Evolutionary conservation across 30 jellyfish, hydroid and myxozoan species (phyloP), one percentile per base, ranked within the genome.

Genomic region (Hydractinia symbiolongicarpus): DNA sequence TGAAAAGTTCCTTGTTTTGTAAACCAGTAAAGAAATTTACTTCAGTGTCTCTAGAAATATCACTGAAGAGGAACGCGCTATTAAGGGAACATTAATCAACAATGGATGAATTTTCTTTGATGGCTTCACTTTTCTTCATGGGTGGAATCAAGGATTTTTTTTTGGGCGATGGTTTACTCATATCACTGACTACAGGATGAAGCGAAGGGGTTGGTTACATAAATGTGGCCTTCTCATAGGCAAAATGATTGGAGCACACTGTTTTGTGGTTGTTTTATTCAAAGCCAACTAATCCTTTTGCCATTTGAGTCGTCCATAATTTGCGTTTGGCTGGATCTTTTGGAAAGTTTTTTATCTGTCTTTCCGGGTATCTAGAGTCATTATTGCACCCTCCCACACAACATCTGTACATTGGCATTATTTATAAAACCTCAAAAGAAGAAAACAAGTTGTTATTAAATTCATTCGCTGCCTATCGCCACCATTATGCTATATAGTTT

Each of bases 31-130:
- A 78, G 6, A 78, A 78, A 44, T 72, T 17, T 49, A 78, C 83
- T 13, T 78, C 86, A 78, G 56, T 61, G 52, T 56, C 83, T 40
- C 62, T 82, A 44, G 86, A 55, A 44, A 78, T 44, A 10, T 78
- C n/a, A n/a, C 40, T 78, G 20, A 82, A 78, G 61, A 78, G 15
- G 83, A 55, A 72, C 21, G 55, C 61, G 86, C 17, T 60, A 52
- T 10, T 57, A n/a, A 57, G 10, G n/a, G 13, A 57, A 57, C n/a
- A 57, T 57, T 57, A 57, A n/a, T n/a, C n/a, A n/a, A n/a, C n/a
- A n/a, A n/a, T n/a, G n/a, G n/a, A n/a, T n/a, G n/a, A n/a, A n/a
- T n/a, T n/a, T n/a, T n/a, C n/a, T n/a, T n/a, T n/a, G n/a, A n/a
- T n/a, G n/a, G n/a, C n/a, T n/a, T n/a, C n/a, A n/a, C n/a, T n/a